Evolutionary conservation across 2,888 invertebrate species (phyloP).

Genomic region (Sericinus montela): DNA sequence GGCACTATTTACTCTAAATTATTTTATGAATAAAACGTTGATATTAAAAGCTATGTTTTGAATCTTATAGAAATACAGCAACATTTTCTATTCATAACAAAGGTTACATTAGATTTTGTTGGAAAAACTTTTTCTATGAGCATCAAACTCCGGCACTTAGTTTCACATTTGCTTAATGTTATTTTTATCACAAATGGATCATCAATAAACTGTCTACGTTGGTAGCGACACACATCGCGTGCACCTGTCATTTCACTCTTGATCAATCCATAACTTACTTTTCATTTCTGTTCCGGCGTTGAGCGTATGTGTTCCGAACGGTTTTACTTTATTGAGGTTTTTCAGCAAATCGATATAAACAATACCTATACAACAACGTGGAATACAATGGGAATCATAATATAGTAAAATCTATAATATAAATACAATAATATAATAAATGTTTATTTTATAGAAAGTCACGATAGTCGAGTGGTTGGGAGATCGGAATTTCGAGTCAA

Average conservation of each 20-base stretch:
- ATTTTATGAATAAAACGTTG: too few relatives aligned
- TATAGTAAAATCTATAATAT: too few relatives aligned
- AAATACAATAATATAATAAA: too few relatives aligned
- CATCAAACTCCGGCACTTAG: not conserved
- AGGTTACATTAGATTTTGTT: not conserved
- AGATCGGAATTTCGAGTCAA: too few relatives aligned
- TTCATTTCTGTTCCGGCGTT: conserved; percentile 33
- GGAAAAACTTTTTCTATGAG: not conserved
- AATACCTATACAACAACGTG: too few relatives aligned
- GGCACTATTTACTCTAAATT: too few relatives aligned
- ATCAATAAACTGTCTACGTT: conserved; percentile 2
- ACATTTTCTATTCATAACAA: too few relatives aligned
- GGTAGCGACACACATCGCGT: conserved; percentile 23
- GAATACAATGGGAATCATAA: too few relatives aligned
- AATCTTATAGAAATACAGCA: too few relatives aligned
- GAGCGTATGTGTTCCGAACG: conserved; percentile 1
- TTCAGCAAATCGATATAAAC: not conserved
- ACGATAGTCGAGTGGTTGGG: too few relatives aligned
- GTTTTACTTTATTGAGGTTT: not conserved
- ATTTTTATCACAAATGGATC: conserved; percentile 16
- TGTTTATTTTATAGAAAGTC: too few relatives aligned
- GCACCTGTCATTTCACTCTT: conserved; percentile 34
- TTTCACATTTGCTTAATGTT: conserved; percentile 17
- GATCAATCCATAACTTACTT: conserved; percentile 29
- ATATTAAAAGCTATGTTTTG: too few relatives aligned